phyloP scores from a whole-genome alignment of 1,140 invertebrate genomes.

The Liolophura sinensis region DNA sequence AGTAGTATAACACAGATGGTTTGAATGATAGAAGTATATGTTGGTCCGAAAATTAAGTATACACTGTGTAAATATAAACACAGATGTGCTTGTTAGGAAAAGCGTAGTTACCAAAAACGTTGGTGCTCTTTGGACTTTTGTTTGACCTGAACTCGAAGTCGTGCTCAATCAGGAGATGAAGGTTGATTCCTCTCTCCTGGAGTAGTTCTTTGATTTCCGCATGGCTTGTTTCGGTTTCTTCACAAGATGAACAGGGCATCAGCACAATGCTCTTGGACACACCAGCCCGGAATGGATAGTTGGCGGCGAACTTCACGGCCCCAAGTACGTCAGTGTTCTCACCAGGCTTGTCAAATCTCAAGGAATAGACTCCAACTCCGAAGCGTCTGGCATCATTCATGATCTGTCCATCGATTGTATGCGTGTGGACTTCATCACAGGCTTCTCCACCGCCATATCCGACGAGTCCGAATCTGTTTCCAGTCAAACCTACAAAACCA shows the following conservation, averaged over 20 bases:
- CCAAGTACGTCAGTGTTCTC: slow-evolving; percentile 60
- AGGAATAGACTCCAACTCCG: slow-evolving; percentile 41
- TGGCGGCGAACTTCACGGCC: slow-evolving; percentile 75
- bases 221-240: slow-evolving; percentile 74
- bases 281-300: slow-evolving; percentile 79
- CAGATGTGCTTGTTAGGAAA: neutral
- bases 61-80: neutral
- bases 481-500: slow-evolving; percentile 36
- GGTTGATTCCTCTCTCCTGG: slow-evolving; percentile 73
- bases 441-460: slow-evolving; percentile 72
- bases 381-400: slow-evolving; percentile 53
- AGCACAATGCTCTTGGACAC: slow-evolving; percentile 83
- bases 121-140: slow-evolving; percentile 10
- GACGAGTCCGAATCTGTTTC: slow-evolving; percentile 75
- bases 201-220: slow-evolving; percentile 75
- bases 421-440: slow-evolving; percentile 65
- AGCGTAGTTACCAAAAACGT: neutral
- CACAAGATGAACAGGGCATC: slow-evolving; percentile 62
- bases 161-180: slow-evolving; percentile 77
- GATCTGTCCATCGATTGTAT: slow-evolving; percentile 59
- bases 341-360: slow-evolving; percentile 28
- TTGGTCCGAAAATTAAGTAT: neutral
- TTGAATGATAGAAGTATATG: neutral
- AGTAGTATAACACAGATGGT: neutral
- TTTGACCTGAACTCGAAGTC: slow-evolving; percentile 30